These are phyloP conservation scores for Rhingia rostrata DNA, from an alignment of 2,888 invertebrate species.

Conservation along the genomic window DNA sequence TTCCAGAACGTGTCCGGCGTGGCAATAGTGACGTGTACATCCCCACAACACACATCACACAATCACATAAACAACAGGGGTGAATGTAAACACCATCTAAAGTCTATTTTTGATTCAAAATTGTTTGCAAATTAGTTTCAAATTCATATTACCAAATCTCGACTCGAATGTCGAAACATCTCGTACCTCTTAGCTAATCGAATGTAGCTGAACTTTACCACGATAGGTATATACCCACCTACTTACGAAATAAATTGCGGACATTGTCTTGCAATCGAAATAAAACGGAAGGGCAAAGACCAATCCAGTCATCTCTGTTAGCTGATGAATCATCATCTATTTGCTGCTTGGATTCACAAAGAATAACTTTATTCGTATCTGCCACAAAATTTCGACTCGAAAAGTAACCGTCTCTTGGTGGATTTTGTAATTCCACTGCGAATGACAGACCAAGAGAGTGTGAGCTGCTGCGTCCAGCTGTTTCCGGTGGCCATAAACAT, in stretches of 20 bases:
- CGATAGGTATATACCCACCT: no score
- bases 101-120: background rate
- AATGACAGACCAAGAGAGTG: constrained; percentile 7
- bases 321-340: constrained; percentile 12
- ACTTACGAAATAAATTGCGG: background rate
- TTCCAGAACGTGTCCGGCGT: background rate
- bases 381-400: constrained; percentile 22
- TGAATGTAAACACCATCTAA: background rate
- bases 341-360: constrained; percentile 11
- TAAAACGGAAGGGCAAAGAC: constrained; percentile 41
- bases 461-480: constrained; percentile 56
- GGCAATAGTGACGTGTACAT: background rate
- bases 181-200: constrained; percentile 19
- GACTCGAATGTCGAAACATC: background rate
- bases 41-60: background rate
- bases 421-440: background rate
- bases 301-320: constrained; percentile 34
- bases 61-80: background rate
- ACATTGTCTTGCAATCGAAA: constrained; percentile 14
- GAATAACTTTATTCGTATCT: constrained; percentile 23
- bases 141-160: background rate
- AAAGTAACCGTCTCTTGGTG: constrained; percentile 36
- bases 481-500: constrained; percentile 64
- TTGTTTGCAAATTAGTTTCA: constrained; percentile 12
- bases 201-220: background rate